These are phyloP conservation scores for Lamellibrachia luymesi DNA, from an alignment of 1,140 invertebrate genomes.

Conservation along the genomic window DNA sequence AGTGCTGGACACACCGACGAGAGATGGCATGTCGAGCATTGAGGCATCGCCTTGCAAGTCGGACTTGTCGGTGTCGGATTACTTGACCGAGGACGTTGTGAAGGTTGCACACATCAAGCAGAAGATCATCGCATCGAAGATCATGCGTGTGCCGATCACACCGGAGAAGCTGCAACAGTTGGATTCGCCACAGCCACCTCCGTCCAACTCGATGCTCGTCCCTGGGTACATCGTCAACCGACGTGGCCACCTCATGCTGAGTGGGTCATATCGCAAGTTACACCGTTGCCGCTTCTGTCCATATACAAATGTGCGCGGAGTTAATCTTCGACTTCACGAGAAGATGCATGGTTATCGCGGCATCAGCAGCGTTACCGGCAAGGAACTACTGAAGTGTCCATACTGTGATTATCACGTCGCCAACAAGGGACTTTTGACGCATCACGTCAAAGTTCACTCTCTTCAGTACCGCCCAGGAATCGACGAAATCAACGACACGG, in stretches of 20 bases:
- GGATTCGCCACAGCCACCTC: not conserved
- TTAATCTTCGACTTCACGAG: conserved; percentile 82
- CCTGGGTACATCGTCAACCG: conserved; percentile 40
- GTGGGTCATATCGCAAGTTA: conserved; percentile 75
- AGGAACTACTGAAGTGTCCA: conserved; percentile 72
- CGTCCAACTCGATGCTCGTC: conserved; percentile 10
- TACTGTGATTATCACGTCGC: conserved; percentile 81
- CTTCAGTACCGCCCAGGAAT: conserved; percentile 35
- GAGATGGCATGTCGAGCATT: not conserved
- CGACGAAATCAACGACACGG: conserved; percentile 21
- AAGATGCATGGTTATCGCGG: conserved; percentile 71
- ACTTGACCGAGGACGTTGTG: conserved; percentile 43
- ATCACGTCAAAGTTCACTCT: conserved; percentile 76
- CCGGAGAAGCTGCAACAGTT: conserved; percentile 25
- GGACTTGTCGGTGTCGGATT: conserved; percentile 39
- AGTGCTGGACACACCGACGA: not conserved
- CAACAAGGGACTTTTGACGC: conserved; percentile 73
- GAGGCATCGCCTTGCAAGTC: conserved; percentile 47
- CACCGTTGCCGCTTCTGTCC: conserved; percentile 83
- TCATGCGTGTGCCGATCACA: conserved; percentile 8
- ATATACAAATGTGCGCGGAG: conserved; percentile 69
- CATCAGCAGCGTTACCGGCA: conserved; percentile 58
- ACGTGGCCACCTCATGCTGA: conserved; percentile 43
- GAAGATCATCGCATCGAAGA: conserved; percentile 47
- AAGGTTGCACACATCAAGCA: conserved; percentile 51